These are phyloP conservation scores for Marisa cornuarietis DNA, from an alignment of 1,140 invertebrate genomes.

Conservation along the genomic window DNA sequence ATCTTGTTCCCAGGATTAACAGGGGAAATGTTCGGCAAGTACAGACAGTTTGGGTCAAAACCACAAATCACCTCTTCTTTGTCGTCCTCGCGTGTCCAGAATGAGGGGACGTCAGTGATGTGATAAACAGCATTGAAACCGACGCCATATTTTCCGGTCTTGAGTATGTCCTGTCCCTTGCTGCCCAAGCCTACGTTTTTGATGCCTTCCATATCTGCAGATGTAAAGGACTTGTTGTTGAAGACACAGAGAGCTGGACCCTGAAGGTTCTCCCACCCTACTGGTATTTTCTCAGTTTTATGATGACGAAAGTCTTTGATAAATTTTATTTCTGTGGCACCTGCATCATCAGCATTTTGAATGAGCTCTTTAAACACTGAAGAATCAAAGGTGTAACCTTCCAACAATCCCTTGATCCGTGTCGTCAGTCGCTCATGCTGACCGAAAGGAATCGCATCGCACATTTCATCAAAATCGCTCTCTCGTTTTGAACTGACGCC, in stretches of 20 bases:
- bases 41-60: slow-evolving; percentile 58
- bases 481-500: slow-evolving; percentile 43
- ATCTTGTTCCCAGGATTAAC: slow-evolving; percentile 49
- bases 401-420: slow-evolving; percentile 52
- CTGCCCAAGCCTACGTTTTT: slow-evolving; percentile 56
- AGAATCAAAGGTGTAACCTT: slow-evolving; percentile 52
- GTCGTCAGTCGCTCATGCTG: slow-evolving; percentile 56
- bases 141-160: slow-evolving; percentile 59
- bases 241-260: slow-evolving; percentile 59
- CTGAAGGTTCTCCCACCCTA: slow-evolving; percentile 44
- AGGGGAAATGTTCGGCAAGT: slow-evolving; percentile 43
- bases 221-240: slow-evolving; percentile 56
- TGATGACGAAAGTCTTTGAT: slow-evolving; percentile 52
- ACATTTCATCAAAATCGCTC: slow-evolving; percentile 16
- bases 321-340: slow-evolving; percentile 58
- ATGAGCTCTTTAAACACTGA: slow-evolving; percentile 56
- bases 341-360: slow-evolving; percentile 68
- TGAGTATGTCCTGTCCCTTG: slow-evolving; percentile 46
- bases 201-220: slow-evolving; percentile 57
- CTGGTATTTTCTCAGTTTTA: slow-evolving; percentile 36
- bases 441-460: slow-evolving; percentile 42
- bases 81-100: slow-evolving; percentile 46
- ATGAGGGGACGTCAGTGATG: slow-evolving; percentile 60
- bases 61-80: slow-evolving; percentile 50
- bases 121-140: slow-evolving; percentile 65